phyloP scores from a whole-genome alignment of 2,113 vertebrate species.

The Pluvialis apricaria region DNA sequence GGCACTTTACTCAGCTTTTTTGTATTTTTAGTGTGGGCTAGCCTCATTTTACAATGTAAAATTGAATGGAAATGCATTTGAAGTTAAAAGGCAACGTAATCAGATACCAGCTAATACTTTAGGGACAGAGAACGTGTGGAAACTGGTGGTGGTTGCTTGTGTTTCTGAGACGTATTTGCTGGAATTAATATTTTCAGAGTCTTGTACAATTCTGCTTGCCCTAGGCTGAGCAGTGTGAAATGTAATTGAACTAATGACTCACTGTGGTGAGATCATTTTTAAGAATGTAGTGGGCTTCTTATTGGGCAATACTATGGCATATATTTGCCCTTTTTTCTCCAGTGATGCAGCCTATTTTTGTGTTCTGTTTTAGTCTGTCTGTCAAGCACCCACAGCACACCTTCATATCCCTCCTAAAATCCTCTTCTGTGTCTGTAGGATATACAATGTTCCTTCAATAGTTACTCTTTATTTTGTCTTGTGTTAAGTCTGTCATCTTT shows the following conservation, averaged over 20 bases:
- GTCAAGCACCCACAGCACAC: conserved; percentile 26
- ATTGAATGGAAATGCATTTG: not conserved
- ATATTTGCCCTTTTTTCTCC: conserved; percentile 40
- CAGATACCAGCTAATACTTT: not conserved
- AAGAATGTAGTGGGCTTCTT: conserved; percentile 39
- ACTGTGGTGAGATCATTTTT: conserved; percentile 4
- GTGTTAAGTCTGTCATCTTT: not conserved
- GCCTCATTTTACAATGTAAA: not conserved
- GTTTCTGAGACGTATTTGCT: not conserved
- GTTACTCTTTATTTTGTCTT: not conserved
- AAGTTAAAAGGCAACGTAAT: not conserved
- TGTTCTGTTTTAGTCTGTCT: conserved; percentile 9
- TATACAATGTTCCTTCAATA: not conserved
- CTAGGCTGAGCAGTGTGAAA: conserved; percentile 38
- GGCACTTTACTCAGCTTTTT: not conserved
- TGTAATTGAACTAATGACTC: conserved; percentile 52
- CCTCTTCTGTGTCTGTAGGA: not conserved
- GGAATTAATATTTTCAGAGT: conserved; percentile 6
- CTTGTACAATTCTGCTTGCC: conserved; percentile 10
- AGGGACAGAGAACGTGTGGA: not conserved
- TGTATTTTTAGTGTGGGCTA: not conserved
- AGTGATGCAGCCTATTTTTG: not conserved
- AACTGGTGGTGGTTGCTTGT: not conserved
- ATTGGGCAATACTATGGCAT: conserved; percentile 11
- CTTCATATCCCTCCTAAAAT: not conserved